Base-by-base conservation (phyloP, 2,113 vertebrate species). In the Cromileptes altivelis region DNA sequence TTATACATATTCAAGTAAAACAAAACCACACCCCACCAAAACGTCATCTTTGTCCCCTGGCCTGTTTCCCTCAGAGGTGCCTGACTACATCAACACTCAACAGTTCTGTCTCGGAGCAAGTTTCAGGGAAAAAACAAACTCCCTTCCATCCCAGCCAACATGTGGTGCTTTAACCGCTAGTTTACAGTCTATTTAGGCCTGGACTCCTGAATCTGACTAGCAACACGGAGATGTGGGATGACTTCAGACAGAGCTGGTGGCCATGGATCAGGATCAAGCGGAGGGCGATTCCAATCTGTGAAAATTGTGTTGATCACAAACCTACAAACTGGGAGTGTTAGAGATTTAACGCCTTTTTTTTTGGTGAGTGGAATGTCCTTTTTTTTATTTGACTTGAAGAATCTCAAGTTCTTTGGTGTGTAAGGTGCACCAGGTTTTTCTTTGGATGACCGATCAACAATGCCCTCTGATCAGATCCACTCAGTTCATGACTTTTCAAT, bases 171-270 rank as follows among this genome's bases (percentile, higher is more conserved):
- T 74, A 74, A 64, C 75, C 56, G 72, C 84, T 70, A 76, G 93
- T 94, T 94, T 93, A 94, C 92, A 93, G 80, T 78, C 62, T 61
- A 49, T 69, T 78, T 64, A 82, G 83, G 79, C 78, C 61, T 65
- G 68, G 53, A 73, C 50, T 40, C 81, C 80, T 78, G 80, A 83
- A 45, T 75, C 75, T 21, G 73, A 86, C 69, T 33, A 71, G 62
- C 40, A 64, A 55, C 73, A 30, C 42, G 7, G 63, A 79, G 53
- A 57, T 52, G 37, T 19, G 52, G 76, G 70, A 69, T n/a, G 81
- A 27, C 56, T 84, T 74, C 5, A 9, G 70, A 78, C 47, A 55
- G 72, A 85, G 75, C 76, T 65, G 72, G 57, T 6, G 27, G 25
- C 30, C 74, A n/a, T 19, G 19, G 70, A 85, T 86, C 81, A 70